phyloP scores from a whole-genome alignment of 2,888 invertebrate species.

The Lasioglossum vierecki region DNA sequence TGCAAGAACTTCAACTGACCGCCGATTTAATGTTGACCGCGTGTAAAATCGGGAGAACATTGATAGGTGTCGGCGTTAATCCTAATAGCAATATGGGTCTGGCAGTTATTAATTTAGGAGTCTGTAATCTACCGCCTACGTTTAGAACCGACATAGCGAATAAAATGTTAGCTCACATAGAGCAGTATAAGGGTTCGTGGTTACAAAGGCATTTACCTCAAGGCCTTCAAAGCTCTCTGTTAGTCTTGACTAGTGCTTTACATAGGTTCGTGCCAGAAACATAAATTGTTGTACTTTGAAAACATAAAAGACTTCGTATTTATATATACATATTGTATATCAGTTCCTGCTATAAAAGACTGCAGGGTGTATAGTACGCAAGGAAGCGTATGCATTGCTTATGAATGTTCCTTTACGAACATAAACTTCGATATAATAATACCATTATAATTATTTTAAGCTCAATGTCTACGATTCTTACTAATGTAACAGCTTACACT shows the following conservation, averaged over 20 bases:
- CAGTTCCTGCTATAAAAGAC: conserved; percentile 60
- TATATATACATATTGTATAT: conserved; percentile 36
- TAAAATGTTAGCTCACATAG: conserved; percentile 85
- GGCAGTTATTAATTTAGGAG: conserved; percentile 86
- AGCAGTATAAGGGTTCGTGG: conserved; percentile 86
- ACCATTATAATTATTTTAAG: conserved; percentile 22
- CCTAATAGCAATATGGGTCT: conserved; percentile 86
- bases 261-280: conserved; percentile 84
- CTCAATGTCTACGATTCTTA: conserved; percentile 12
- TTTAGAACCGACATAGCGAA: conserved; percentile 88
- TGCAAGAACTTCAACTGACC: conserved; percentile 86
- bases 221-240: conserved; percentile 85
- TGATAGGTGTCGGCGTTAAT: conserved; percentile 86
- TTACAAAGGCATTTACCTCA: conserved; percentile 85
- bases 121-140: conserved; percentile 87
- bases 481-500: not conserved
- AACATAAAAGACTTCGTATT: conserved; percentile 37
- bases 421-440: conserved; percentile 11
- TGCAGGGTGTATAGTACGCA: conserved; percentile 42
- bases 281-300: conserved; percentile 57
- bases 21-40: conserved; percentile 87
- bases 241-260: conserved; percentile 84
- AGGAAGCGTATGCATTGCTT: conserved; percentile 36
- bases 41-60: conserved; percentile 85
- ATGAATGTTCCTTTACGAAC: conserved; percentile 51